Evolutionary conservation across 2,888 invertebrate species (phyloP), one percentile per base, ranked within the genome.

Genomic region (Amphipoea oculea): DNA sequence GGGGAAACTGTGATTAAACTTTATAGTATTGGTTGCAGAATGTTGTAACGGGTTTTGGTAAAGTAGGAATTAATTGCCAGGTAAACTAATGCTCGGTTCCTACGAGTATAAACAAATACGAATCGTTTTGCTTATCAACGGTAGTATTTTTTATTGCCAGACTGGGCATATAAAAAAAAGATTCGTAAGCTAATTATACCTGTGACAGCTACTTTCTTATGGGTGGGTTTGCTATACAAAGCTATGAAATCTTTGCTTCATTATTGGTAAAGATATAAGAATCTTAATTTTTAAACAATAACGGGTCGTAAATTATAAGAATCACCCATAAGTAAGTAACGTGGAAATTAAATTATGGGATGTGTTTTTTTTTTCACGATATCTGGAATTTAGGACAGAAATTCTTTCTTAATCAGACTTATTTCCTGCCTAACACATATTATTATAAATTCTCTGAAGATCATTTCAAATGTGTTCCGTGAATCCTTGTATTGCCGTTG

Each of bases 401-500:
- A 65, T 70, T n/a, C 9, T n/a, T 68, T 12, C 54, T 48, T 48
- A 78, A 29, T 51, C 42, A 23, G 11, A 20, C 20, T 20, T 60
- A 57, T 68, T 68, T 45, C 14, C 42, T 48, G 14, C 36, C 29
- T 63, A 40, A 62, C 67, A 77, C 40, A 40, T 67, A 68, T 29
- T 36, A 65, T 76, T n/a, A 66, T 67, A 51, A 69, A 66, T 76
- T 81, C n/a, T 76, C 66, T 66, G 17, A 66, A 81, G 11, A 62
- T 60, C 12, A 48, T 77, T 62, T 20, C 20, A 14, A 51, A 82
- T 73, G 40, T 66, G 79, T 82, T 82, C 73, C 45, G 60, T 73
- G 82, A 82, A 82, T 82, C 69, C 82, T 78, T 82, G 78, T 68
- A 66, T 83, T 79, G 51, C 79, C 17, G 73, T 83, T 83, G 83